Evolutionary conservation across 2,113 vertebrate genomes (phyloP), one percentile per base, ranked within the genome.

Genomic region (Enhydra lutris): DNA sequence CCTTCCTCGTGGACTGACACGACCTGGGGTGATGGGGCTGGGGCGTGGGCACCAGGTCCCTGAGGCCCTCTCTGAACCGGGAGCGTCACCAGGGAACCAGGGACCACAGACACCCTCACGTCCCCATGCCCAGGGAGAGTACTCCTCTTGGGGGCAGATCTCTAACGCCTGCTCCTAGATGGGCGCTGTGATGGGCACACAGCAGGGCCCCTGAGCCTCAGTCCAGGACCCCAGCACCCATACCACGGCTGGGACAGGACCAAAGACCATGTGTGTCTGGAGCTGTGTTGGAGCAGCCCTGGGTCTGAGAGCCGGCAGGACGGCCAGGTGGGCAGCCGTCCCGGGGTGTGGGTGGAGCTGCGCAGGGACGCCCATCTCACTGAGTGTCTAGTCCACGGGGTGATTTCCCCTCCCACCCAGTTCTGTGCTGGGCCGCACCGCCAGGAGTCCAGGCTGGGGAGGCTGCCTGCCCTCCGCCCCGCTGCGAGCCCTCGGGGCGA

Each of bases 121-220:
- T 34, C n/a, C 65, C 55, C 3, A 0, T 29, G n/a, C 59, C 88
- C n/a, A 13, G 29, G 0, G 4, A 21, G 2, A 12, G 17, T 0
- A 6, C 45, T 47, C 18, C 17, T 52, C 42, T 24, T 1, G 0
- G 71, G 7, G 67, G 57, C 31, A 0, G 1, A 26, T 26, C 47
- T 45, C 29, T 31, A 23, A 7, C 31, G 7, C 24, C 57, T 63
- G 31, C 6, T 10, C 3, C 3, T 20, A 9, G 18, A 34, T 4
- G 4, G 29, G 45, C 26, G 6, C 31, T 3, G 34, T 24, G 29
- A 10, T 2, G 9, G 50, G 29, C 0, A 0, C 4, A 45, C 21
- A 45, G 83, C 31, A 36, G 36, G n/a, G 17, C 36, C 67, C 26
- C 9, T 4, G 4, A 4, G 0, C 73, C n/a, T 82, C 45, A 1